A percentile compares a stretch with the other conserved stretches of the same genome.
Conservation (phyloP, 2,113 vertebrate species). For the Pangasianodon hypophthalmus region DNA sequence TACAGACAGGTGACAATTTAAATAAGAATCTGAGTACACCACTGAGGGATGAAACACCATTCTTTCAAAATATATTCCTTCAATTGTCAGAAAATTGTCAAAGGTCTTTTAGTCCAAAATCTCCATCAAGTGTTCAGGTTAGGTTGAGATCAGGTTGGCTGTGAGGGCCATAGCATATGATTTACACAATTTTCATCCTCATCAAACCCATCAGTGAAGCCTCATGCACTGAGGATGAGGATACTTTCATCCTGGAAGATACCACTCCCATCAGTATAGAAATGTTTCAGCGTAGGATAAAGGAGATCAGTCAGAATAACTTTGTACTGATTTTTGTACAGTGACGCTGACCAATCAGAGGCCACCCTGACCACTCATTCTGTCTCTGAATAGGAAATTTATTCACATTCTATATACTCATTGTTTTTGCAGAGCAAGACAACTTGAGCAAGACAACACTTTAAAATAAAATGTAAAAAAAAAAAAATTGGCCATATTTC, state of each 20-base stretch:
- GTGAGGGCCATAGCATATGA: background rate
- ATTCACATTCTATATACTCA: background rate
- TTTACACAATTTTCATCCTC: background rate
- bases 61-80: background rate
- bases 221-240: background rate
- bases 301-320: background rate
- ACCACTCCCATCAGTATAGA: background rate
- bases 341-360: background rate
- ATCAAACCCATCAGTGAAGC: background rate
- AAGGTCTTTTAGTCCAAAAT: background rate
- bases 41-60: background rate
- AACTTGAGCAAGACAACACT: background rate
- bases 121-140: background rate
- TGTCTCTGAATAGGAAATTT: background rate
- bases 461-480: background rate
- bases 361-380: background rate
- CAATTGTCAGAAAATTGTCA: background rate
- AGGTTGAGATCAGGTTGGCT: background rate
- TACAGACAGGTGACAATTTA: background rate
- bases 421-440: slow-evolving; percentile 4
- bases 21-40: background rate
- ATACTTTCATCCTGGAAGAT: background rate
- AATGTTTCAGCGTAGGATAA: background rate
- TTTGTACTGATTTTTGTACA: background rate
- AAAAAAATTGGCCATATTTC: too few species aligned